Conservation (phyloP, 2,797 vertebrate genomes). For the Mormyrus hasselquistii region DNA sequence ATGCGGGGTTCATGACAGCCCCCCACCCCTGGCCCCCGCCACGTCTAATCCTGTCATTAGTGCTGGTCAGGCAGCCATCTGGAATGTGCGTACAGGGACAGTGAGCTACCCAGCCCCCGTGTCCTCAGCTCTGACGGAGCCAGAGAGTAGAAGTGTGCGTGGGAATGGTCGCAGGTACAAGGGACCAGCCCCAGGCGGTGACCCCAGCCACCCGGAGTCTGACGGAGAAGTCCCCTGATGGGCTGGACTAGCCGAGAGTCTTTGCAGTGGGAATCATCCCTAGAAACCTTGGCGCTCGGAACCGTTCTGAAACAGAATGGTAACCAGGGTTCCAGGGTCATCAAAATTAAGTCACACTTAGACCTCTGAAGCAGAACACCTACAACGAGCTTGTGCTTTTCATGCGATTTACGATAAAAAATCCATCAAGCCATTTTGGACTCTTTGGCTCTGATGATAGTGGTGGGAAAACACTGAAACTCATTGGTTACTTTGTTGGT, state of each 20-base stretch:
- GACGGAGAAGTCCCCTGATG: not conserved
- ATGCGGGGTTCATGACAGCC: not conserved
- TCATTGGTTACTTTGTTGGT: not conserved
- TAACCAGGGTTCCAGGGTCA: not conserved
- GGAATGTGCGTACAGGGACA: not conserved
- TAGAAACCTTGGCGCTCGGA: not conserved
- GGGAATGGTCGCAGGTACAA: not conserved
- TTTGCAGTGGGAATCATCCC: not conserved
- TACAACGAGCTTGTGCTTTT: not conserved
- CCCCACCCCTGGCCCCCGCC: not conserved
- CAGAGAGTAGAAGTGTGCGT: not conserved
- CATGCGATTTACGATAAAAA: not conserved
- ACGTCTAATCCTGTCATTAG: not conserved
- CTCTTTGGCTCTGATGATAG: not conserved
- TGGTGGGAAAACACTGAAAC: not conserved
- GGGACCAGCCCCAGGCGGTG: not conserved
- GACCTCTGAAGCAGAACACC: not conserved
- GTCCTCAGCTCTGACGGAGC: not conserved
- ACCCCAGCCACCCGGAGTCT: not conserved
- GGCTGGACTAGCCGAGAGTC: not conserved
- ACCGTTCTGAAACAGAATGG: not conserved
- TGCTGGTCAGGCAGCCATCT: not conserved
- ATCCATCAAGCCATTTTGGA: not conserved
- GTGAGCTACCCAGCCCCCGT: not conserved
- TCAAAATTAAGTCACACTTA: not conserved